Conservation (phyloP, 2,113 vertebrate genomes). For the Pica pica region DNA sequence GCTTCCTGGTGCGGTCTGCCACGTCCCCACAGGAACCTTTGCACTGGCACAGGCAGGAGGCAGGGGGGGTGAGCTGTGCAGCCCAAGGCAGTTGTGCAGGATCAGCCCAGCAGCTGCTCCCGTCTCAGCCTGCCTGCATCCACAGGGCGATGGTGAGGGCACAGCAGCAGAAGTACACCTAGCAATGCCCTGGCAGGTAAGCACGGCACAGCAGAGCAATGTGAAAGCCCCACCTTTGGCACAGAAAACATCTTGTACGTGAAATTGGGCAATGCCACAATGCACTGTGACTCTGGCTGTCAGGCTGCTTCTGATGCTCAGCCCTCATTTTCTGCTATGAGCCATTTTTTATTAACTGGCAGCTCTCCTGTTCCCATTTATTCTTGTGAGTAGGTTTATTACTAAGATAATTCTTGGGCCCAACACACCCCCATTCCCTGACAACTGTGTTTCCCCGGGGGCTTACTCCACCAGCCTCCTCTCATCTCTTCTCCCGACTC, state of each 20-base stretch:
- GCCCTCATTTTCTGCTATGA: neutral
- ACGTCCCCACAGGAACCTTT: neutral
- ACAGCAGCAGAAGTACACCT: neutral
- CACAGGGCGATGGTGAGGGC: fast-evolving
- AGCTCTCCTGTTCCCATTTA: neutral
- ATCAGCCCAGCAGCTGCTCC: neutral
- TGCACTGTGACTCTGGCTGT: neutral
- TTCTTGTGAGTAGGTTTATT: neutral
- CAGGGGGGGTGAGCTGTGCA: neutral
- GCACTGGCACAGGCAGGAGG: neutral
- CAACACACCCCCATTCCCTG: fast-evolving
- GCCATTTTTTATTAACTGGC: neutral
- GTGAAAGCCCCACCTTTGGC: neutral
- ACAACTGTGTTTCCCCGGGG: neutral
- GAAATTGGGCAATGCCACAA: neutral
- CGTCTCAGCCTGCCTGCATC: neutral
- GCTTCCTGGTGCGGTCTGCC: neutral
- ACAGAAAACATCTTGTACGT: neutral
- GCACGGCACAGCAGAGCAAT: fast-evolving
- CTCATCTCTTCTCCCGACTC: neutral
- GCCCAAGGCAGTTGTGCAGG: neutral
- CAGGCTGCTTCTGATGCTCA: neutral
- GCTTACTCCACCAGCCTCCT: neutral
- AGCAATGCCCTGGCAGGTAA: neutral
- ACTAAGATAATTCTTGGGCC: neutral